Percentiles rank a stretch among this genome's conserved stretches.
phyloP scores from a whole-genome alignment of 2,888 invertebrate species.

The Chironomus riparius region DNA sequence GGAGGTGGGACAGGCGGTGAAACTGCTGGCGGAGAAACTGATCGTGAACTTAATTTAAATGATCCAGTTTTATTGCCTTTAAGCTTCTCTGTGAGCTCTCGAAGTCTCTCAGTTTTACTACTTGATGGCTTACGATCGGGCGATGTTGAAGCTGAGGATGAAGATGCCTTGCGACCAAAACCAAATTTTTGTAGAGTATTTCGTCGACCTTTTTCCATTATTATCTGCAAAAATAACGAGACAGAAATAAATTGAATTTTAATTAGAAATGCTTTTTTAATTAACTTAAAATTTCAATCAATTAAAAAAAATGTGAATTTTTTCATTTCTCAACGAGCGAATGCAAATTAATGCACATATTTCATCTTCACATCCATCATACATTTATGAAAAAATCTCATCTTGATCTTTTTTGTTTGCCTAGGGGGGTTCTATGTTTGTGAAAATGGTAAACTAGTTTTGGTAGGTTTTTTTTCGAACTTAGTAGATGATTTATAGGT shows the following conservation, averaged over 20 bases:
- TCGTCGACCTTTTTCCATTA: constrained; percentile 42
- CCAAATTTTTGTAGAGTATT: constrained; percentile 73
- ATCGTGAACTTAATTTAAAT: constrained; percentile 34
- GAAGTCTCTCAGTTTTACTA: constrained; percentile 56
- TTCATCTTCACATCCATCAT: too few relatives aligned
- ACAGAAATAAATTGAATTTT: background rate
- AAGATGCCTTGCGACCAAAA: constrained; percentile 45
- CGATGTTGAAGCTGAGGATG: constrained; percentile 32
- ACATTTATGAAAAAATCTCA: too few relatives aligned
- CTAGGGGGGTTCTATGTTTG: too few relatives aligned
- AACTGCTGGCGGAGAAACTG: constrained; percentile 29
- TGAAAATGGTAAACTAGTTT: too few relatives aligned
- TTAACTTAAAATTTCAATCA: too few relatives aligned
- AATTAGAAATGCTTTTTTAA: background rate
- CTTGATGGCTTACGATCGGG: constrained; percentile 41
- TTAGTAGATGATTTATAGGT: too few relatives aligned
- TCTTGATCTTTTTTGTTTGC: too few relatives aligned
- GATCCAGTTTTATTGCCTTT: constrained; percentile 43
- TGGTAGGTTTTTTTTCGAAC: too few relatives aligned
- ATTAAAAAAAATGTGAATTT: background rate
- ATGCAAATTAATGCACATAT: background rate
- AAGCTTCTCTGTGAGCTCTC: constrained; percentile 69
- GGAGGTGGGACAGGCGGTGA: constrained; percentile 35
- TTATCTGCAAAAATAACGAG: constrained; percentile 33
- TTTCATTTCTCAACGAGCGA: background rate